phyloP scores from a whole-genome alignment of 2,797 vertebrate genomes.

The Hypotaenidia okinawae region DNA sequence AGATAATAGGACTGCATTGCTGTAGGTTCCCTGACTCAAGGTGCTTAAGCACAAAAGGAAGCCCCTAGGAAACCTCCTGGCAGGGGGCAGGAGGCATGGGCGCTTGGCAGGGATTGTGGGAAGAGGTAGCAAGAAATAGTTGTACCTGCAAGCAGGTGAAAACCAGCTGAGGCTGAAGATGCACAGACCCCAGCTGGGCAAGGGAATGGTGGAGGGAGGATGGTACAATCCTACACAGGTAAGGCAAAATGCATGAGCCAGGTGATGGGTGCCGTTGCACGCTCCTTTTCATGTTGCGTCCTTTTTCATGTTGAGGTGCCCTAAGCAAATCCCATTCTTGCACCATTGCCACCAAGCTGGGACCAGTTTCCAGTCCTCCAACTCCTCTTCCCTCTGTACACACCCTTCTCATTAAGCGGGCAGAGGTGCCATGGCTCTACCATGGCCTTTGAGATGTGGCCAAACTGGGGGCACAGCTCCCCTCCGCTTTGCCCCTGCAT shows the following conservation, averaged over 20 bases:
- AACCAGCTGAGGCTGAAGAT: neutral
- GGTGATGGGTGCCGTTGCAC: too few relatives aligned
- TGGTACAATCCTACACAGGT: neutral
- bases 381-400: neutral
- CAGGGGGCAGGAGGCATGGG: neutral
- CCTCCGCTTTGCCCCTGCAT: neutral
- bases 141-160: neutral
- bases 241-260: neutral
- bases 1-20: slow-evolving; percentile 50
- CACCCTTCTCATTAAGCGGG: neutral
- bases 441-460: rapidly evolving
- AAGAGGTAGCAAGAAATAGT: neutral
- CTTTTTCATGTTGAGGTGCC: neutral
- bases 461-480: neutral
- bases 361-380: neutral
- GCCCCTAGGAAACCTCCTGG: neutral
- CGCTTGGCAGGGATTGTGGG: neutral
- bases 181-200: neutral
- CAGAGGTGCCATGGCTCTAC: neutral
- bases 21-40: slow-evolving; percentile 27
- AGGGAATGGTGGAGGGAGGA: neutral
- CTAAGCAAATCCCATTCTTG: neutral
- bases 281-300: too few relatives aligned
- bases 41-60: slow-evolving; percentile 43
- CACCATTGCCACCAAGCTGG: neutral